phyloP scores from a whole-genome alignment of 35 echinoderm and acorn worm genomes.

The Anneissia japonica region DNA sequence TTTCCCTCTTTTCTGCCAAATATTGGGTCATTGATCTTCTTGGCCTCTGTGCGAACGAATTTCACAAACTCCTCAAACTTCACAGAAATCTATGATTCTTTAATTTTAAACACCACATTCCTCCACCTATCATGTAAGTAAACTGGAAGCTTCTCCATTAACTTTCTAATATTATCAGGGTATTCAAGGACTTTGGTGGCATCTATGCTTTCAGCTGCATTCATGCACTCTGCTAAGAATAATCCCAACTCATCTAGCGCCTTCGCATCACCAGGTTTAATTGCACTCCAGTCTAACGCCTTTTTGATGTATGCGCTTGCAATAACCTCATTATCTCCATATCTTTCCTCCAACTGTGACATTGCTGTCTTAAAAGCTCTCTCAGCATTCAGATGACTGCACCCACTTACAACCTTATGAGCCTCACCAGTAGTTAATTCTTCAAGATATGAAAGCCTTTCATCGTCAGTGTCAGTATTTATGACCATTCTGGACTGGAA shows the following conservation, averaged over 20 bases:
- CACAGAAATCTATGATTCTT: background rate
- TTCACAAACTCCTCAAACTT: slow-evolving; percentile 15
- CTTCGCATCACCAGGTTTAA: slow-evolving; percentile 33
- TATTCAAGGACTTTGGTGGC: slow-evolving; percentile 4
- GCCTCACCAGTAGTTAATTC: slow-evolving; percentile 22
- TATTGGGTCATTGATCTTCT: slow-evolving; percentile 22
- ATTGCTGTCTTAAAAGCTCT: slow-evolving; percentile 24
- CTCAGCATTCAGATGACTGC: slow-evolving; percentile 19
- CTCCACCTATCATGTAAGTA: slow-evolving; percentile 47
- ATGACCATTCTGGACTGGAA: slow-evolving; percentile 34
- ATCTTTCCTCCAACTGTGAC: slow-evolving; percentile 16
- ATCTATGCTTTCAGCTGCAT: slow-evolving; percentile 13
- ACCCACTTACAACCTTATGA: slow-evolving; percentile 33
- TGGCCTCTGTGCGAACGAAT: background rate
- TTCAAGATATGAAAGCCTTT: slow-evolving; percentile 20
- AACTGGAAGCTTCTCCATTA: slow-evolving; percentile 15
- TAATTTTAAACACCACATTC: background rate
- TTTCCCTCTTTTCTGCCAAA: slow-evolving; percentile 9
- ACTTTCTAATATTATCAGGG: background rate
- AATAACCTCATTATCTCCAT: slow-evolving; percentile 31
- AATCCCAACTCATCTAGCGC: slow-evolving; percentile 30
- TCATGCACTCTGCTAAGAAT: slow-evolving; percentile 26
- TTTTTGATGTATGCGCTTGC: slow-evolving; percentile 21
- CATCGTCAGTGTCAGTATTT: background rate
- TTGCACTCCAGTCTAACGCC: slow-evolving; percentile 13